Evolutionary conservation across 2,888 invertebrate species (phyloP).

Genomic region (Drosophila lacicola): DNA sequence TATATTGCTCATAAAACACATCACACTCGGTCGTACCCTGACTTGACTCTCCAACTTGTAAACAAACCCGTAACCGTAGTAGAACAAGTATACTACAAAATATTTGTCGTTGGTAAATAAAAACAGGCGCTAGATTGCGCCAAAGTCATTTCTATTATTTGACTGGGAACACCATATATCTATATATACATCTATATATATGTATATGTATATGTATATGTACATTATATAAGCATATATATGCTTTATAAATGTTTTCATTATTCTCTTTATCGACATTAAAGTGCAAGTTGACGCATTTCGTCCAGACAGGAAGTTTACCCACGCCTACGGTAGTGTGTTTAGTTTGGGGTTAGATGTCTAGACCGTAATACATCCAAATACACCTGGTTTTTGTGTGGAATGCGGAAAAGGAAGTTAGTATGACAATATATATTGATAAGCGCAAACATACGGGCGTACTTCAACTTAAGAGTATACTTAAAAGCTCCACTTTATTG

Average conservation of each 20-base stretch:
- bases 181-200: not conserved
- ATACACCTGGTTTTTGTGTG: not conserved
- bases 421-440: not conserved
- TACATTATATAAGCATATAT: not conserved
- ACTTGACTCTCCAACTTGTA: no score
- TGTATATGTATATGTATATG: slow-evolving; percentile 1
- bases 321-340: slow-evolving; percentile 15
- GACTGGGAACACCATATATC: not conserved
- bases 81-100: slow-evolving; percentile 19
- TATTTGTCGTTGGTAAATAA: slow-evolving; percentile 50
- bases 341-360: slow-evolving; percentile 20
- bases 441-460: not conserved
- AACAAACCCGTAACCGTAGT: not conserved
- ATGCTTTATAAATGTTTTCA: slow-evolving; percentile 28
- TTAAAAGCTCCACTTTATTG: not conserved
- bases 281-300: slow-evolving; percentile 41
- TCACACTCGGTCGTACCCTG: slow-evolving; percentile 3
- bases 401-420: slow-evolving; percentile 30
- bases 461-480: not conserved
- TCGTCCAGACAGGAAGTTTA: slow-evolving; percentile 41
- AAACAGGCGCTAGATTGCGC: slow-evolving; percentile 38
- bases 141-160: slow-evolving; percentile 32
- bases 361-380: slow-evolving; percentile 16
- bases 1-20: slow-evolving; percentile 45
- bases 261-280: slow-evolving; percentile 38